A percentile compares a stretch with the other conserved stretches of the same genome.
phyloP scores from a whole-genome alignment of 2,888 invertebrate genomes.

The Phorcus lineatus region DNA sequence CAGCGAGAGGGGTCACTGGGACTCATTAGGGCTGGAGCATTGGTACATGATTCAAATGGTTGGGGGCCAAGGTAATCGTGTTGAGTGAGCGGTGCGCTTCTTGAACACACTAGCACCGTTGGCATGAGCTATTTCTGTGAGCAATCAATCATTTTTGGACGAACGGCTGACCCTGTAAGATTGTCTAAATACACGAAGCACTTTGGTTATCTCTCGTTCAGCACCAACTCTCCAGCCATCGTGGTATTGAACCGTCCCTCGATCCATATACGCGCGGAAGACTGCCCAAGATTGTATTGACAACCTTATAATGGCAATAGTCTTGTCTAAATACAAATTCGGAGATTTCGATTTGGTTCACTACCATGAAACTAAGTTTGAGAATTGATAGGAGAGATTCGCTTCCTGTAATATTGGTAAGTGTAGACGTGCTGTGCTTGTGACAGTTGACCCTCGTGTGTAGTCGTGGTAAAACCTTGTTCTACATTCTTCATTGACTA shows the following conservation, averaged over 20 bases:
- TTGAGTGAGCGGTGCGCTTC: no score
- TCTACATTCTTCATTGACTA: neutral
- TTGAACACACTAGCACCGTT: neutral
- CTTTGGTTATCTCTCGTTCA: neutral
- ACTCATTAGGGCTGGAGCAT: no score
- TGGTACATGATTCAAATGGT: no score
- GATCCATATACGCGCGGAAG: neutral
- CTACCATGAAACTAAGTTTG: neutral
- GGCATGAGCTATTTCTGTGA: neutral
- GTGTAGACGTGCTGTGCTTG: neutral
- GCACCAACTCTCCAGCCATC: neutral
- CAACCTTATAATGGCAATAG: slow-evolving; percentile 5
- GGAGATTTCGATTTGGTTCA: neutral
- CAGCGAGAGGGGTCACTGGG: neutral
- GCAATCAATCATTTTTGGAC: slow-evolving; percentile 4
- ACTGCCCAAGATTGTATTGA: neutral
- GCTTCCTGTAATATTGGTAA: neutral
- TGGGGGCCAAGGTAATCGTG: no score
- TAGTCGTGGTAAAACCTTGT: neutral
- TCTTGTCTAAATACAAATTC: slow-evolving; percentile 10
- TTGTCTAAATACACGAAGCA: neutral
- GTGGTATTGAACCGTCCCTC: neutral
- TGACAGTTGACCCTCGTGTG: neutral
- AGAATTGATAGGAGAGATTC: neutral
- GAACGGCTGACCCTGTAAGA: neutral